Evolutionary conservation across 2,113 vertebrate species (phyloP).

Genomic region (Etheostoma spectabile): DNA sequence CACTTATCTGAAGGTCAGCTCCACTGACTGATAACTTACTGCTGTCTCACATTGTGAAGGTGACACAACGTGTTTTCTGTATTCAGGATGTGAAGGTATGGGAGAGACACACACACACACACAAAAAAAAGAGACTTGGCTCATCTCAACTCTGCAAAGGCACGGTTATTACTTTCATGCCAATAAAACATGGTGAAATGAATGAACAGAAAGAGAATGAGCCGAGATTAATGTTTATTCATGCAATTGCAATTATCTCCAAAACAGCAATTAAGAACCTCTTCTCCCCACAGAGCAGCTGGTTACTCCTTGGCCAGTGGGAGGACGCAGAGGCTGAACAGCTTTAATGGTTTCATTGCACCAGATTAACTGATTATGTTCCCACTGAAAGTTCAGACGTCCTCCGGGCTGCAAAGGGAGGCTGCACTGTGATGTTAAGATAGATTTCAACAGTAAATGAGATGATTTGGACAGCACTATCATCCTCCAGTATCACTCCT

Average conservation of each 20-base stretch:
- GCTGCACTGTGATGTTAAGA: neutral
- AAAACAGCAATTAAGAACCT: slow-evolving; percentile 41
- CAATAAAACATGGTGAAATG: slow-evolving; percentile 9
- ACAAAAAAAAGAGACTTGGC: neutral
- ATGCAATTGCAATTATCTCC: slow-evolving; percentile 23
- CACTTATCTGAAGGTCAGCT: slow-evolving; percentile 62
- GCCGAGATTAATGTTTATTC: slow-evolving; percentile 20
- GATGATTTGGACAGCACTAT: neutral
- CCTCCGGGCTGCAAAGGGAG: slow-evolving; percentile 3
- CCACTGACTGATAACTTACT: slow-evolving; percentile 30
- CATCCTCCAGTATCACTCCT: neutral
- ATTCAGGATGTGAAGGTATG: slow-evolving; percentile 44
- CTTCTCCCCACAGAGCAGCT: slow-evolving; percentile 32
- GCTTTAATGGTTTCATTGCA: slow-evolving; percentile 28
- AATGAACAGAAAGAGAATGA: slow-evolving; percentile 19
- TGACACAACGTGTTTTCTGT: slow-evolving; percentile 41
- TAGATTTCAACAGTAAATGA: slow-evolving; percentile 1
- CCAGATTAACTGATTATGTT: slow-evolving; percentile 40
- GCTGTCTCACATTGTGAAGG: slow-evolving; percentile 22
- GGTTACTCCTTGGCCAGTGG: slow-evolving; percentile 35
- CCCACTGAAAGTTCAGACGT: neutral
- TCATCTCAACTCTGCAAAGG: neutral
- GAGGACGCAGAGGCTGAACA: slow-evolving; percentile 19
- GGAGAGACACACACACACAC: neutral
- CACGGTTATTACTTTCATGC: slow-evolving; percentile 7